Evolutionary conservation across 2,113 vertebrate genomes (phyloP).

Genomic region (Dicrurus megarhynchus): DNA sequence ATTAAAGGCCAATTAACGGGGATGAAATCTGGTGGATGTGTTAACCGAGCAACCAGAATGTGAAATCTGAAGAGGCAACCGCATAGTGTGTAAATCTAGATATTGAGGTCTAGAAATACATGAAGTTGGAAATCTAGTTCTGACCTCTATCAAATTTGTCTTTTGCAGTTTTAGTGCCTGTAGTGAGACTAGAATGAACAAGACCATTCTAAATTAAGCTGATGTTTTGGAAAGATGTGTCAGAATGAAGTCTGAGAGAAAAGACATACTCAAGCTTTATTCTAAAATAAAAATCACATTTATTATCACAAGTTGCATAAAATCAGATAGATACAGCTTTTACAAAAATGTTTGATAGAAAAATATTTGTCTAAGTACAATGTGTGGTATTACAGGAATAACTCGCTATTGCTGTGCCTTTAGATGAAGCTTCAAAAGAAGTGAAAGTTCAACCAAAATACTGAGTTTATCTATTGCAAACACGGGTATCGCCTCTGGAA

Average conservation of each 20-base stretch:
- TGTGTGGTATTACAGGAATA: constrained; percentile 65
- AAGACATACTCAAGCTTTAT: constrained; percentile 56
- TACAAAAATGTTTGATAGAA: constrained; percentile 78
- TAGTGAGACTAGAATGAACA: neutral
- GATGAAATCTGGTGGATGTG: neutral
- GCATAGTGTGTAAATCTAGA: neutral
- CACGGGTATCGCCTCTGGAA: constrained; percentile 1
- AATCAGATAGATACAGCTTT: constrained; percentile 76
- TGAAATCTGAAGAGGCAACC: neutral
- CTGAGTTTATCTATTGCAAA: constrained; percentile 50
- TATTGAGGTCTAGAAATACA: neutral
- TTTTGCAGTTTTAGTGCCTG: neutral
- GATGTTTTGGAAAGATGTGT: neutral
- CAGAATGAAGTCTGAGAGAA: neutral
- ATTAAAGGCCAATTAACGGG: neutral
- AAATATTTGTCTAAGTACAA: constrained; percentile 74
- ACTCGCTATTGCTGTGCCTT: constrained; percentile 71
- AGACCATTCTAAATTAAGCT: neutral
- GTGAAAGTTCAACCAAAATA: constrained; percentile 49
- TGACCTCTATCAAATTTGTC: neutral
- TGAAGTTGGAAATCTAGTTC: neutral
- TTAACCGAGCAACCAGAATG: neutral
- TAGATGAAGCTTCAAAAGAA: constrained; percentile 76
- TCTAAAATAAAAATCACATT: constrained; percentile 82
- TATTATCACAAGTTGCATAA: constrained; percentile 83